A percentile compares a stretch with the other conserved stretches of the same genome.
Evolutionary conservation across 2,888 invertebrate species (phyloP).

Genomic region (Catocala sponsa): DNA sequence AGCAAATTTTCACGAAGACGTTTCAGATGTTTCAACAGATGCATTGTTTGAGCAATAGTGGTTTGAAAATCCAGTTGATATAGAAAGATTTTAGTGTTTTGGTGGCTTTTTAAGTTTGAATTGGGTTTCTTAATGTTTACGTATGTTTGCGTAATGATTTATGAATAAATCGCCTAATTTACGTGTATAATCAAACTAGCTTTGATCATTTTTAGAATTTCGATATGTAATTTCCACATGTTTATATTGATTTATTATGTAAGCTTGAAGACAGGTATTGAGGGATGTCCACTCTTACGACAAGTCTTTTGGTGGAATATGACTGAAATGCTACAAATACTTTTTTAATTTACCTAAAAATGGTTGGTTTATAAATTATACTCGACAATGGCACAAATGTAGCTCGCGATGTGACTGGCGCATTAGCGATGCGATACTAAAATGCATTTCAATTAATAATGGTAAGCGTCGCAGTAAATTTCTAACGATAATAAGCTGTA

Average conservation of each 20-base stretch:
- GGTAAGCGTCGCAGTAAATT: conserved; percentile 53
- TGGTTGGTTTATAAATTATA: conserved; percentile 25
- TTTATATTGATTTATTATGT: too few species aligned
- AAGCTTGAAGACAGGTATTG: too few species aligned
- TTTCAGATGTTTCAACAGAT: conserved; percentile 50
- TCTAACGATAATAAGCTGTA: conserved; percentile 58
- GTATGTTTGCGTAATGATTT: neutral
- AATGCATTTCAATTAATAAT: conserved; percentile 73
- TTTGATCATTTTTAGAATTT: too few species aligned
- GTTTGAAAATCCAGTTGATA: conserved; percentile 42
- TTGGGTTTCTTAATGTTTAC: too few species aligned
- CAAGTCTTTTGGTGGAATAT: too few species aligned
- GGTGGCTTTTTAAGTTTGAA: neutral
- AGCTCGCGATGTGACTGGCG: conserved; percentile 56
- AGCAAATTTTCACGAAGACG: conserved; percentile 40
- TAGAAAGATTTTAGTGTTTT: conserved; percentile 14
- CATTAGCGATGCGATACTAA: conserved; percentile 61
- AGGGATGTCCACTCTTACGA: too few species aligned
- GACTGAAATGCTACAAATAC: too few species aligned
- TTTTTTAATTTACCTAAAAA: conserved; percentile 36
- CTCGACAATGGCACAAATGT: conserved; percentile 44
- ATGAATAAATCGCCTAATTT: neutral
- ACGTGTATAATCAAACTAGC: too few species aligned
- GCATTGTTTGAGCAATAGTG: conserved; percentile 51
- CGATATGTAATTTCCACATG: too few species aligned